Base-by-base conservation (phyloP, 2,888 invertebrate species). In the Tortrix viridana region DNA sequence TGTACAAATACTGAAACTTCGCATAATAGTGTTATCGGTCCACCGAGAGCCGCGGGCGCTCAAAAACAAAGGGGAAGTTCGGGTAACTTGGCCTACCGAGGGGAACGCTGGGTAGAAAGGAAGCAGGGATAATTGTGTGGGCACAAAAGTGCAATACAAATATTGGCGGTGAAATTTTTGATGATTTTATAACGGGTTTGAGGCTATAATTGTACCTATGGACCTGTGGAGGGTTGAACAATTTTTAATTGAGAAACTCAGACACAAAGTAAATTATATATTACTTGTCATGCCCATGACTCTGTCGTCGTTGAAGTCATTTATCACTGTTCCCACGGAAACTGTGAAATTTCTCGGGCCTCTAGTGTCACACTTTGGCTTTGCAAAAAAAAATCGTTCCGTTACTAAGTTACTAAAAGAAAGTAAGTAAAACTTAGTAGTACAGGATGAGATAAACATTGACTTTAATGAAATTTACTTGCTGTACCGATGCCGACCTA, bases 1-100 rank as follows among this genome's bases (percentile, higher is more conserved):
- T 23, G 44, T 44, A 50, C 50, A 62, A 62, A 62, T 56, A 57
- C 49, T 26, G 32, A 41, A 56, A 37, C 50, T 44, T 57, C 46
- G 46, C 46, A 52, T 58, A 57, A 62, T 58, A 56, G 57, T 62
- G 49, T 65, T 65, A 65, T 65, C 57, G 32, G 53, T 44, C 60
- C 60, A 16, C 37, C 6, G 59, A 52, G 59, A 56, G 46, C 65
- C 53, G 32, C 49, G 38, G 52, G 63, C 52, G 57, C 16, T 56
- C 32, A 43, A 65, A 65, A 65, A 50, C 56, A 58, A 63, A 60
- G 49, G 65, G 49, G 59, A 59, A 44, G 43, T 43, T 14, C 18
- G 38, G 57, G 44, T 1, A 49, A 53, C 43, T 64, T 53, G 54
- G 43, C 37, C 47, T 49, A 23, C n/a, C 23, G 26, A 63, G 57